Base-by-base conservation (phyloP, 2,888 invertebrate genomes). In the Drosophila paranaensis region DNA sequence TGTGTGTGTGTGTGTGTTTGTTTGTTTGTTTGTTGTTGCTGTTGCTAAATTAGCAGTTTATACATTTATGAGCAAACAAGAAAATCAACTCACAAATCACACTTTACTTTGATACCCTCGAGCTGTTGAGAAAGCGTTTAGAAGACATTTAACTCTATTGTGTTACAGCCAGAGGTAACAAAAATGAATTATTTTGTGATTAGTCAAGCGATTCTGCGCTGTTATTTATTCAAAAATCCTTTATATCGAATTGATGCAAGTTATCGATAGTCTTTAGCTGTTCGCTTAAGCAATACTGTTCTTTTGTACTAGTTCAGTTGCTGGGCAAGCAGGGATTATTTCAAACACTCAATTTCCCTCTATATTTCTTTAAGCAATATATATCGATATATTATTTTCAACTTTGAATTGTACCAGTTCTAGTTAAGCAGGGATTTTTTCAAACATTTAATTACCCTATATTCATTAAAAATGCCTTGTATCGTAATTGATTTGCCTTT, bases 11-110 rank as follows among this genome's bases (percentile, higher is more conserved):
- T 27, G 42, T 16, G 9, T 42, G 16, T 42, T 2, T 43, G 20
- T 50, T 4, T 45, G 14, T n/a, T 45, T 27, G 11, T 37, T 63
- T n/a, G 35, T 39, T 63, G 57, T 37, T 39, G 60, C 43, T 20
- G 20, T 20, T 66, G 56, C 46, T 30, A 83, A 84, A 85, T 82
- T 80, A 84, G 64, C 81, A 74, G 77, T 71, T 69, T 68, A 61
- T 64, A 60, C 66, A 80, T 74, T 74, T 77, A 71, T 68, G 70
- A 64, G 61, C 61, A 78, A 78, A 60, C 71, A 62, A 40, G 45
- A 16, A 64, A 46, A 42, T 27, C 35, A 37, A 33, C 25, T 30
- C 39, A 40, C 27, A 60, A 53, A 63, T 62, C 27, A 66, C 64
- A 57, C 46, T 53, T 76, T n/a, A 53, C 16, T 50, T 33, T 35